Percentiles rank a stretch among this genome's conserved stretches.
These are phyloP conservation scores for Pachyseris speciosa DNA, from an alignment of 64 coral and sea anemone species.

Conservation along the genomic window DNA sequence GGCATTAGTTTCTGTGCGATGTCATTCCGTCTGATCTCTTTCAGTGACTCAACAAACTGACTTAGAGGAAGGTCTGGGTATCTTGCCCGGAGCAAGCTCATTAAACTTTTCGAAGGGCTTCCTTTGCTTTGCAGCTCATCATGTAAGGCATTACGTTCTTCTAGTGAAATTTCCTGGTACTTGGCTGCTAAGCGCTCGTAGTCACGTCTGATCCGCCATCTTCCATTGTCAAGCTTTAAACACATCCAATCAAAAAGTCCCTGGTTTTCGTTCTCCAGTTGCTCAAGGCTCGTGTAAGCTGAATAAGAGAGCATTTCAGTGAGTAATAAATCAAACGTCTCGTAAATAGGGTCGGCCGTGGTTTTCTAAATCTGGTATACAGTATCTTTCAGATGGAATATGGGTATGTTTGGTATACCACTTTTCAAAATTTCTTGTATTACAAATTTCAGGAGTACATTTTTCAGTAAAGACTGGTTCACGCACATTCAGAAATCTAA, in stretches of 20 bases:
- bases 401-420: no score
- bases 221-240: not conserved
- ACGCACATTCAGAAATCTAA: no score
- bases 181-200: slow-evolving; percentile 1
- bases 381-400: no score
- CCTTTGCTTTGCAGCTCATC: not conserved
- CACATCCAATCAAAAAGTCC: not conserved
- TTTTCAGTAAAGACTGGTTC: no score
- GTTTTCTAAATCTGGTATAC: no score
- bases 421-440: no score
- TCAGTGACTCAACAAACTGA: not conserved
- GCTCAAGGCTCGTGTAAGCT: not conserved
- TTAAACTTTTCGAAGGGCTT: slow-evolving; percentile 1
- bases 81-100: not conserved
- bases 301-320: not conserved
- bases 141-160: not conserved
- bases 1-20: not conserved
- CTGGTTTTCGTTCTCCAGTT: not conserved
- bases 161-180: not conserved
- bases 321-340: no score
- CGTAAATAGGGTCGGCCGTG: no score
- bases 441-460: no score
- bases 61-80: not conserved
- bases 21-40: slow-evolving; percentile 22
- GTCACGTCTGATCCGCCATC: not conserved